phyloP scores from a whole-genome alignment of 35 echinoderm and acorn worm species.

The Apostichopus japonicus region DNA sequence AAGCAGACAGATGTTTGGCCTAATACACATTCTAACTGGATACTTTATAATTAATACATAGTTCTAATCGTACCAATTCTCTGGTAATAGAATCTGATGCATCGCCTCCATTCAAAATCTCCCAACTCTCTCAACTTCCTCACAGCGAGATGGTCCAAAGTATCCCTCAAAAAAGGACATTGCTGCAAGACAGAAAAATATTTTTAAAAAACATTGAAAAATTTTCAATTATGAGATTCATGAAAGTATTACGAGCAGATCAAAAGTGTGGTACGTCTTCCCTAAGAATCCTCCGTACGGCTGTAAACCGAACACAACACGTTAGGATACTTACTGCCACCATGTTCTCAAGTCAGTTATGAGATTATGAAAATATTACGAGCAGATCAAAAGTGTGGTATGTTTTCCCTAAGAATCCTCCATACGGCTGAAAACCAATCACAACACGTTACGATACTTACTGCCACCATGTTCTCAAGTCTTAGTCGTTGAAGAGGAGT shows the following conservation, averaged over 20 bases:
- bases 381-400: no score
- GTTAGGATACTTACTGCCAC: slow-evolving; percentile 70
- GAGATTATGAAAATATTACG: not conserved
- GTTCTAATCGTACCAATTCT: slow-evolving; percentile 42
- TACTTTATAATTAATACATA: no score
- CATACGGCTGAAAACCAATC: no score
- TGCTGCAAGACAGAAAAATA: slow-evolving; percentile 57
- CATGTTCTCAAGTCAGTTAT: slow-evolving; percentile 92
- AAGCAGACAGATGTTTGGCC: not conserved
- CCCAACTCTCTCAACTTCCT: slow-evolving; percentile 86
- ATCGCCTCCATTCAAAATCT: slow-evolving; percentile 98
- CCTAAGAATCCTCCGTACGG: no score
- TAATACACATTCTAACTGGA: no score
- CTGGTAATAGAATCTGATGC: slow-evolving; percentile 84
- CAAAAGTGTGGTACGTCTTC: no score
- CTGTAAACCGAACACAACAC: no score
- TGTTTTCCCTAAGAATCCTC: no score
- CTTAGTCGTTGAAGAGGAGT: slow-evolving; percentile 79
- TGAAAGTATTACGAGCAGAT: not conserved
- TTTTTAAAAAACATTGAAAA: not conserved
- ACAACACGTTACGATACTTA: slow-evolving; percentile 41
- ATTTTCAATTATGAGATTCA: not conserved
- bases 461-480: slow-evolving; percentile 90
- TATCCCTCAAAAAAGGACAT: slow-evolving; percentile 90
- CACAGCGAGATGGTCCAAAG: slow-evolving; percentile 83